Conservation (phyloP, 2,113 vertebrate genomes). For the Mustela nigripes region DNA sequence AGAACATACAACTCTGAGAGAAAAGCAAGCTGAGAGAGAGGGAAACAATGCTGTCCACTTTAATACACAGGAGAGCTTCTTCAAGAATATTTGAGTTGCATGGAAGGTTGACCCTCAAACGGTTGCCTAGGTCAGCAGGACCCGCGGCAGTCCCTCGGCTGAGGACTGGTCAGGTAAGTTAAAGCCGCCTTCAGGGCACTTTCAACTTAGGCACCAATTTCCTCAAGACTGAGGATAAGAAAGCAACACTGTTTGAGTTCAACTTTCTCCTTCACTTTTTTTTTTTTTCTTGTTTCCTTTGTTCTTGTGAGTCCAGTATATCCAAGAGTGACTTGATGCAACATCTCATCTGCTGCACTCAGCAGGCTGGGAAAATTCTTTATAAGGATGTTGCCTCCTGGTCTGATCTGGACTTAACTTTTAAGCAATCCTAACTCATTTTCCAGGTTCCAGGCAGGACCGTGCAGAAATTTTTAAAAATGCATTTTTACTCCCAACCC, state of each 20-base stretch:
- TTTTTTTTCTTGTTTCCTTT: neutral
- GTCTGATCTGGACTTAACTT: neutral
- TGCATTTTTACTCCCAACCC: neutral
- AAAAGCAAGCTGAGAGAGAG: neutral
- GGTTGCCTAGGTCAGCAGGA: constrained; percentile 13
- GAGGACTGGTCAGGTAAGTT: constrained; percentile 53
- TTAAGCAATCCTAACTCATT: neutral
- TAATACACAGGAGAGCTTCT: constrained; percentile 6
- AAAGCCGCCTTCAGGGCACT: constrained; percentile 57
- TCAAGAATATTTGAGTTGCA: neutral
- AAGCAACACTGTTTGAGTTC: neutral
- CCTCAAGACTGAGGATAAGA: constrained; percentile 8
- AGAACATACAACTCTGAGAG: neutral
- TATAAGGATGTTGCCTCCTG: neutral
- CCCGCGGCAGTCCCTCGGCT: neutral
- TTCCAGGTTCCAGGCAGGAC: neutral
- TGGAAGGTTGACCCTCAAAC: neutral
- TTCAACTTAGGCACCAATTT: constrained; percentile 44
- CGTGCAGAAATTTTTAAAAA: neutral
- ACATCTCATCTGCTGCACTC: no score
- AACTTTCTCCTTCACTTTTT: constrained; percentile 31
- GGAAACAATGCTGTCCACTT: neutral
- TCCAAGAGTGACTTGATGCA: neutral
- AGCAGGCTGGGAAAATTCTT: neutral
- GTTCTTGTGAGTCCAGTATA: neutral